Evolutionary conservation across 2,888 invertebrate genomes (phyloP).

Genomic region (Monopis laevigella): DNA sequence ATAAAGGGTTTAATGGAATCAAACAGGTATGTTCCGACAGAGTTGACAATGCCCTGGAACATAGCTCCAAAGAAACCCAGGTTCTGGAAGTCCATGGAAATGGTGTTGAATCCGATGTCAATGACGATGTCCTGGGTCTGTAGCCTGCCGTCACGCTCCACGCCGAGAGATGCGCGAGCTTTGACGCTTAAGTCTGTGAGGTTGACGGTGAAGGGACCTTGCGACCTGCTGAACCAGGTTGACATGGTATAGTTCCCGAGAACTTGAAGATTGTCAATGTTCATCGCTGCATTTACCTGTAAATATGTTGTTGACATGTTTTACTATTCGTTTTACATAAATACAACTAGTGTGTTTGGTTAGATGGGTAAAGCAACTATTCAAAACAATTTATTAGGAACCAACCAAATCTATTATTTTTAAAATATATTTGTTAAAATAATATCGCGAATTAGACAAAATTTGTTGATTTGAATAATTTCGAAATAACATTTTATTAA

Average conservation of each 20-base stretch:
- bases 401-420: no score
- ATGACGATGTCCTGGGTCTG: constrained; percentile 81
- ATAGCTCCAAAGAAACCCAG: constrained; percentile 78
- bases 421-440: no score
- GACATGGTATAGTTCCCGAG: constrained; percentile 79
- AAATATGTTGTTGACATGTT: no score
- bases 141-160: constrained; percentile 78
- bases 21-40: constrained; percentile 82
- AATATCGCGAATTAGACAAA: neutral
- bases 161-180: constrained; percentile 75
- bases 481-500: no score
- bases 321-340: constrained; percentile 17
- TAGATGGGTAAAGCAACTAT: no score
- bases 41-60: constrained; percentile 80
- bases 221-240: constrained; percentile 74
- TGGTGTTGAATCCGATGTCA: constrained; percentile 79
- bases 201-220: constrained; percentile 82
- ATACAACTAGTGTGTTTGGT: no score
- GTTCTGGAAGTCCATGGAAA: constrained; percentile 84
- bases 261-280: constrained; percentile 75
- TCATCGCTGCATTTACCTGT: constrained; percentile 76
- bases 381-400: no score
- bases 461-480: neutral
- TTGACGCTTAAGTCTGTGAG: constrained; percentile 75
- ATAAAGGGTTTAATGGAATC: constrained; percentile 89